phyloP scores from a whole-genome alignment of 2,888 invertebrate genomes.

The Arenicola marina region DNA sequence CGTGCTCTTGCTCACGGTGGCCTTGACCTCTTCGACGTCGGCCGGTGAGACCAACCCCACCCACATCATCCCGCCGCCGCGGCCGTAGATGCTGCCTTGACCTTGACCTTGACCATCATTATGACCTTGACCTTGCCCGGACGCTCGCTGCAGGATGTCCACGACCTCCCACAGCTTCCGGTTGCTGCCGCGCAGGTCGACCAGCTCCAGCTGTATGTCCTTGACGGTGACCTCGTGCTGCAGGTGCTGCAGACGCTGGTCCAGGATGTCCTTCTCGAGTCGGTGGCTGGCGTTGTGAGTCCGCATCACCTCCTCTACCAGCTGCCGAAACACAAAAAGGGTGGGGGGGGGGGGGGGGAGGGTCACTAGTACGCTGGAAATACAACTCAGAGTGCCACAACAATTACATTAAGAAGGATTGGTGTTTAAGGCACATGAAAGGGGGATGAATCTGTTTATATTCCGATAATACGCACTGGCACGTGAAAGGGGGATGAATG shows the following conservation, averaged over 20 bases:
- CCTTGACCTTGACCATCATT: background rate
- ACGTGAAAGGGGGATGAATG: no score
- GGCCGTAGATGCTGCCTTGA: background rate
- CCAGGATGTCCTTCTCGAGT: constrained; percentile 26
- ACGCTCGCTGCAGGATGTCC: constrained; percentile 29
- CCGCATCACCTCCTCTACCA: constrained; percentile 21
- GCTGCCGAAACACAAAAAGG: background rate
- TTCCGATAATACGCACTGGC: no score
- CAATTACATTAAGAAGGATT: no score
- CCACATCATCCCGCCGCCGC: background rate
- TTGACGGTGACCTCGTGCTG: constrained; percentile 20
- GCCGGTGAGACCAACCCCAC: background rate
- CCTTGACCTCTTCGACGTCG: background rate
- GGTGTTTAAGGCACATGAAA: no score
- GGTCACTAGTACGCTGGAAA: no score
- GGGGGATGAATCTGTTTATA: no score
- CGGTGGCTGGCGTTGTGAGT: constrained; percentile 20
- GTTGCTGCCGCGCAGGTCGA: constrained; percentile 37
- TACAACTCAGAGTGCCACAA: no score
- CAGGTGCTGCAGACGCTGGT: constrained; percentile 23
- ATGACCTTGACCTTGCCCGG: background rate
- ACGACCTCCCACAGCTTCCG: constrained; percentile 22
- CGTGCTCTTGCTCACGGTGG: background rate
- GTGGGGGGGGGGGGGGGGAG: background rate
- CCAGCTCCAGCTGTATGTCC: constrained; percentile 21